These are phyloP conservation scores for Pentamera pediparva DNA, from an alignment of 53 echinoderm and acorn worm species.

Conservation along the genomic window DNA sequence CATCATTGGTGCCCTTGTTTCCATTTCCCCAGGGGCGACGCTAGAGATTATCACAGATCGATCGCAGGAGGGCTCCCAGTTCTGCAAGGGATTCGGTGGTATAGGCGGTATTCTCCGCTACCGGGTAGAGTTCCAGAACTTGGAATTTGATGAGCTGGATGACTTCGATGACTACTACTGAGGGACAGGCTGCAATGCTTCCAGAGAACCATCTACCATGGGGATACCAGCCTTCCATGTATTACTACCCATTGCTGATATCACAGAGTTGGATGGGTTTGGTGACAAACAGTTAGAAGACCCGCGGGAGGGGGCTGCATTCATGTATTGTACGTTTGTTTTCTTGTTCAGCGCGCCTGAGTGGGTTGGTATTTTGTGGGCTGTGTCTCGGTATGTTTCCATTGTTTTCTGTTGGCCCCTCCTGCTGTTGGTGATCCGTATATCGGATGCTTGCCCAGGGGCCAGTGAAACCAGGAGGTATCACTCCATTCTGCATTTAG, in stretches of 20 bases:
- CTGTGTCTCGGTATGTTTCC: not conserved
- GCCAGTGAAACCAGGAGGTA: no score
- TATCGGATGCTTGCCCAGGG: no score
- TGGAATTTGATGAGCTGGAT: slow-evolving; percentile 69
- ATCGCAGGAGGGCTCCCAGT: slow-evolving; percentile 98
- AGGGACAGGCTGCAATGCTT: not conserved
- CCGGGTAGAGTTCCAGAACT: slow-evolving; percentile 95
- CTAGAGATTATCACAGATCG: slow-evolving; percentile 99
- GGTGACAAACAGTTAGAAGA: no score
- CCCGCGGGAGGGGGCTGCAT: no score
- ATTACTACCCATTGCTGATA: no score
- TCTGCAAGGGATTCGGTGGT: slow-evolving; percentile 98
- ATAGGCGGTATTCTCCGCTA: slow-evolving; percentile 98
- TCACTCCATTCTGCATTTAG: no score
- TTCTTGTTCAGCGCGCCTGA: not conserved
- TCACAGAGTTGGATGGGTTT: no score
- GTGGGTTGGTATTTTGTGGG: not conserved
- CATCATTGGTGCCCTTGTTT: no score
- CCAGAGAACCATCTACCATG: not conserved
- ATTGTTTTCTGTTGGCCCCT: not conserved
- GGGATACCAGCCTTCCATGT: not conserved
- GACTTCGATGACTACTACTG: slow-evolving; percentile 70
- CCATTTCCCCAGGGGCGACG: slow-evolving; percentile 64
- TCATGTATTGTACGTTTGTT: no score
- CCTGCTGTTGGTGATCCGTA: not conserved